These are phyloP conservation scores for Sphecodes monilicornis DNA, from an alignment of 2,888 invertebrate genomes.

Conservation along the genomic window DNA sequence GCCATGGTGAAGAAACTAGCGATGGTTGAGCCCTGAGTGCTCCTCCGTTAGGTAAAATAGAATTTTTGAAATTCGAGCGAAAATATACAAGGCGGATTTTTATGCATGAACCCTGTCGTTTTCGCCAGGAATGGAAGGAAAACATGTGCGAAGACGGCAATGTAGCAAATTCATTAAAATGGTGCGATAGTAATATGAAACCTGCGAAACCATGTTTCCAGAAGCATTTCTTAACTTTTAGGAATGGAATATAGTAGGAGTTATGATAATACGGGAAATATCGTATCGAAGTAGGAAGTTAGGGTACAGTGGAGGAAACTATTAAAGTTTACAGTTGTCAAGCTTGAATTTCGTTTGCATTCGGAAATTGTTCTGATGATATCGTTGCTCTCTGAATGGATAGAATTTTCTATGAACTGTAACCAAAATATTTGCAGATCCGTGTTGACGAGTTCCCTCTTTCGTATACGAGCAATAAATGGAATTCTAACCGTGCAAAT, in stretches of 20 bases:
- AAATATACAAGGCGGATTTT: background rate
- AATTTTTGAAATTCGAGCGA: constrained; percentile 6
- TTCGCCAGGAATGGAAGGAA: background rate
- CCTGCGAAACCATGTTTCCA: background rate
- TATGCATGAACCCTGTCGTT: background rate
- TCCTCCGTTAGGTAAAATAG: background rate
- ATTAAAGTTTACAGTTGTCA: background rate
- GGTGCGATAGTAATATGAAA: background rate
- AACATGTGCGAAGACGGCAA: constrained; percentile 4
- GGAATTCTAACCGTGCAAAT: background rate
- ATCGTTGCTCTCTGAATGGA: background rate
- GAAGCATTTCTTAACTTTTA: background rate
- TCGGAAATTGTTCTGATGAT: no score
- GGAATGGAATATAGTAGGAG: background rate
- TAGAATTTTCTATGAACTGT: background rate
- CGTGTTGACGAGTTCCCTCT: background rate
- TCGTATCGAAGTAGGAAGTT: background rate
- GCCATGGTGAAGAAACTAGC: no score
- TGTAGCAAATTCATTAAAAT: background rate
- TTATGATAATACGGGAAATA: background rate
- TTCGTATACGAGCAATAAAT: background rate
- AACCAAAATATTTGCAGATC: background rate
- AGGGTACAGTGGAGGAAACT: background rate
- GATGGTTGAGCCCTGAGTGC: background rate
- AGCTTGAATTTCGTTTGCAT: background rate